Percentiles rank a stretch among this genome's conserved stretches.
phyloP scores from a whole-genome alignment of 2,113 vertebrate species.

The Pantherophis guttatus region DNA sequence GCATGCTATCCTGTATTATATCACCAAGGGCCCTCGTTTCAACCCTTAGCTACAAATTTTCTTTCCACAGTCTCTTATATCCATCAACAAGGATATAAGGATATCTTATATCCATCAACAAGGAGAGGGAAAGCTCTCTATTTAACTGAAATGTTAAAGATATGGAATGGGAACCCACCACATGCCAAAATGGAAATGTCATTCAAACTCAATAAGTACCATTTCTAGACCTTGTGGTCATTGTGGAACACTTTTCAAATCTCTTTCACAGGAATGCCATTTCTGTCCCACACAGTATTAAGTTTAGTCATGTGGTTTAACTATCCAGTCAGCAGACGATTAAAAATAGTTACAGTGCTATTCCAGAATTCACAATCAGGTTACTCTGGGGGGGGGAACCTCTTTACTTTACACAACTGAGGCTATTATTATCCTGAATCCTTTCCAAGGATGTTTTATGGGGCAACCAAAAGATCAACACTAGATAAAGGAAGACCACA shows the following conservation, averaged over 20 bases:
- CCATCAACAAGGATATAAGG: background rate
- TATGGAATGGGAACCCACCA: background rate
- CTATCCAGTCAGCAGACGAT: background rate
- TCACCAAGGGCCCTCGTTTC: background rate
- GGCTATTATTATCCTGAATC: constrained; percentile 23
- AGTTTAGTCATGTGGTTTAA: constrained; percentile 1
- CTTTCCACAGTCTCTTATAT: background rate
- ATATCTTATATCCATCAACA: background rate
- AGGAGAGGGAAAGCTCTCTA: background rate
- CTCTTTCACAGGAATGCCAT: background rate
- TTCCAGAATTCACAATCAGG: constrained; percentile 24
- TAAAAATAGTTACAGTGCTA: background rate
- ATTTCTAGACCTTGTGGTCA: background rate
- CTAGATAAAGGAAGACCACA: constrained; percentile 25
- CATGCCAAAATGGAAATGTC: background rate
- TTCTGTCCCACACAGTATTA: background rate
- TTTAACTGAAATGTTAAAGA: background rate
- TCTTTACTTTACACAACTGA: constrained; percentile 6
- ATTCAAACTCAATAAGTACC: background rate
- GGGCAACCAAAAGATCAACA: constrained; percentile 29
- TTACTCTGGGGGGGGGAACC: background rate
- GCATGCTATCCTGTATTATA: background rate
- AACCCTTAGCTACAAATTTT: background rate
- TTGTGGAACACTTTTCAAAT: background rate
- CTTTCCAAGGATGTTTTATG: constrained; percentile 14